Evolutionary conservation across 2,888 invertebrate genomes (phyloP), one percentile per base, ranked within the genome.

Genomic region (Heteromyza rotundicornis): DNA sequence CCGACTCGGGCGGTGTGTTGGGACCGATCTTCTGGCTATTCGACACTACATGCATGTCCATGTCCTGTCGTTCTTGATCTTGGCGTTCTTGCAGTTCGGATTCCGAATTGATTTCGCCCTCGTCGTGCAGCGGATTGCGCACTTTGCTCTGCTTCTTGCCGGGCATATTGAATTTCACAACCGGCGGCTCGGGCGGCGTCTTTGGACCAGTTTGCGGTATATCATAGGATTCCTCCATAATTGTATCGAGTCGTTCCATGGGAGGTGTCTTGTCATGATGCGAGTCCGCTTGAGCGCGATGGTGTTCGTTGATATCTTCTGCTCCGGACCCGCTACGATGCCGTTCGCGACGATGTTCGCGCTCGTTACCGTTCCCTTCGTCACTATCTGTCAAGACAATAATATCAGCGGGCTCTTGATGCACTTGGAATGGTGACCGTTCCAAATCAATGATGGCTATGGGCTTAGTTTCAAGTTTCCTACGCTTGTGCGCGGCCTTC

Each of bases 361-460:
- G 50, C 10, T 70, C 66, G 22, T 70, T 74, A n/a, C 79, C 81
- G 17, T 69, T 66, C 64, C 86, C 86, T 69, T 85, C 85, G 64
- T 93, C 94, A 77, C 92, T 92, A 80, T 95, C 94, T 70, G 91
- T 93, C 20, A 94, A 85, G 57, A 94, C 89, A 76, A 95, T 94
- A 0, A 94, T 87, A 81, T 92, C 90, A 65, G 89, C 87, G 1
- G 92, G 93, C 56, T 92, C 91, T 8, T 92, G 92, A 64, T 92
- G 87, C 79, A 93, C 92, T 75, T 91, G 89, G 84, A 93, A 93
- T 7, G 94, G 94, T 60, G 93, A 93, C 68, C 91, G 88, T 76
- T 92, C 93, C 68, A 94, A 84, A 84, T 94, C 94, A 71, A 94
- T 94, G 62, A 94, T 92, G 19, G 93, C 94, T 8, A 93, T 90